Conservation (phyloP, 1,140 invertebrate species). For the Sesamia nonagrioides region DNA sequence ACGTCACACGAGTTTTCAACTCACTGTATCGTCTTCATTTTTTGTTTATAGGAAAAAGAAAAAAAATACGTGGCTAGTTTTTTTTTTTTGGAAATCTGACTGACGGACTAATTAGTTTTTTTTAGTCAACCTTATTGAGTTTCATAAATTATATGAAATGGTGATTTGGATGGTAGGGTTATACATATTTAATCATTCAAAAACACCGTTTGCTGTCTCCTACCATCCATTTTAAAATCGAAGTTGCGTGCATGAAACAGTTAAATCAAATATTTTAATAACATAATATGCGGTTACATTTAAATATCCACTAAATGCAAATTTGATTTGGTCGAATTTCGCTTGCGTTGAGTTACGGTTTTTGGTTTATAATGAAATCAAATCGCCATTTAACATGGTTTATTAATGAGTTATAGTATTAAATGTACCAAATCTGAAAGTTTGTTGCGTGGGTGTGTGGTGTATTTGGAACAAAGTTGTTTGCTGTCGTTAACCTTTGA, state of each 20-base stretch:
- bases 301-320: constrained; percentile 54
- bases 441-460: constrained; percentile 4
- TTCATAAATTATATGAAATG: too few species aligned
- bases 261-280: constrained; percentile 43
- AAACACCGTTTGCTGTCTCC: too few species aligned
- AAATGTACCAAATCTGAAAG: constrained; percentile 31
- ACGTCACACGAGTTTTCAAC: too few species aligned
- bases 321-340: constrained; percentile 52
- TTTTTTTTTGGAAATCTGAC: too few species aligned
- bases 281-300: constrained; percentile 43
- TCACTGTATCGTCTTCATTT: too few species aligned
- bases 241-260: constrained; percentile 4
- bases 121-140: too few species aligned
- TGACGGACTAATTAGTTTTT: too few species aligned
- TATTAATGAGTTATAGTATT: constrained; percentile 43
- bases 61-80: too few species aligned
- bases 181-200: too few species aligned
- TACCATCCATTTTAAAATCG: not conserved
- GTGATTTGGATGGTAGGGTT: too few species aligned
- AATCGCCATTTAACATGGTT: constrained; percentile 48
- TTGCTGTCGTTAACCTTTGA: not conserved
- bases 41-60: too few species aligned
- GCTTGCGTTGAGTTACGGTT: constrained; percentile 48
- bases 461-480: not conserved
- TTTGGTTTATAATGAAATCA: constrained; percentile 57